Percentiles rank a stretch among this genome's conserved stretches.
Evolutionary conservation across 2,797 vertebrate species (phyloP).

Genomic region (Aphelocoma californica): DNA sequence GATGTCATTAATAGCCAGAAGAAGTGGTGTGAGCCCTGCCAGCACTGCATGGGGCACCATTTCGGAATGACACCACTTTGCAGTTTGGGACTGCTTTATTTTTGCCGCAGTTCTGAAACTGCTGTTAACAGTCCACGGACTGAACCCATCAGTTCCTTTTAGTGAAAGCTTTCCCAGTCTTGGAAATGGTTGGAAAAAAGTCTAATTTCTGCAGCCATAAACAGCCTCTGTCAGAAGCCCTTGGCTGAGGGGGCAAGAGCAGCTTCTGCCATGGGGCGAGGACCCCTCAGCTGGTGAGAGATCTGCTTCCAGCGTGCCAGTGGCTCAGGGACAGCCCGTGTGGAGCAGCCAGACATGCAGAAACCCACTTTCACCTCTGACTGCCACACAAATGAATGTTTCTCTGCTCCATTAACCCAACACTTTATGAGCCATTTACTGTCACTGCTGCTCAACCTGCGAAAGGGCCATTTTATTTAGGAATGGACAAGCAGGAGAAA

Average conservation of each 20-base stretch:
- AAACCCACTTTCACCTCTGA: neutral
- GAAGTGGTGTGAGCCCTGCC: conserved; percentile 5
- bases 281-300: neutral
- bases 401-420: conserved; percentile 53
- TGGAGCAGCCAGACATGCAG: neutral
- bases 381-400: conserved; percentile 30
- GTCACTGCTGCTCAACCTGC: neutral
- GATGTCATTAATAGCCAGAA: neutral
- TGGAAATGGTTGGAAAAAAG: neutral
- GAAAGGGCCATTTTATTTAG: neutral
- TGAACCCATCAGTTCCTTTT: neutral
- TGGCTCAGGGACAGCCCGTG: neutral
- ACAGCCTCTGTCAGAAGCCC: neutral
- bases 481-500: neutral
- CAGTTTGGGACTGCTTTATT: neutral
- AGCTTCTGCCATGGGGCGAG: neutral
- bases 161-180: conserved; percentile 24
- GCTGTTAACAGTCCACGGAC: neutral
- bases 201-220: neutral
- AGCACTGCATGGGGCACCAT: conserved; percentile 10
- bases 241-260: neutral
- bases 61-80: neutral
- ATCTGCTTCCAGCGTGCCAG: neutral
- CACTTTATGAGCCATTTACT: conserved; percentile 37
- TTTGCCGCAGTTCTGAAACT: neutral